phyloP scores from a whole-genome alignment of 2,113 vertebrate species.

The Cairina moschata region DNA sequence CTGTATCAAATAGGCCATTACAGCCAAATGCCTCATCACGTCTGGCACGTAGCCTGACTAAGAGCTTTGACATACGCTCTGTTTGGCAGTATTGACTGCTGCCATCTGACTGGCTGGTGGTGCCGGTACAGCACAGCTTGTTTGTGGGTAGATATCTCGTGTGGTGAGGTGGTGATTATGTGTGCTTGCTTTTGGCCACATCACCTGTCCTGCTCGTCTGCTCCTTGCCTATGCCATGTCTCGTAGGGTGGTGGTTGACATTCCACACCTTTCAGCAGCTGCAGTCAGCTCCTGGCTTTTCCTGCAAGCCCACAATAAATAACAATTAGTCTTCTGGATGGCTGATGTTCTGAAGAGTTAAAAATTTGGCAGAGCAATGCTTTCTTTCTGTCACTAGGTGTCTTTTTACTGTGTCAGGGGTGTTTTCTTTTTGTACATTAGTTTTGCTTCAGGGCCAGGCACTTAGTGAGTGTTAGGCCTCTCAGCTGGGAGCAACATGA shows the following conservation, averaged over 20 bases:
- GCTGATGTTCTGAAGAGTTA: background rate
- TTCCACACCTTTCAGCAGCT: conserved; percentile 10
- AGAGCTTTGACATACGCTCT: background rate
- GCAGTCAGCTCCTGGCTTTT: background rate
- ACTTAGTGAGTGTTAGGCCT: background rate
- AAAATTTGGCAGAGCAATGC: background rate
- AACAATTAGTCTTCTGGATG: background rate
- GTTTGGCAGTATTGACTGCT: background rate
- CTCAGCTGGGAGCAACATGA: background rate
- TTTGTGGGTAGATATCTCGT: background rate
- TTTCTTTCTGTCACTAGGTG: background rate
- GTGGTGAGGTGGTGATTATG: background rate
- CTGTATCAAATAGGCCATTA: background rate
- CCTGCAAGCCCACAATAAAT: background rate
- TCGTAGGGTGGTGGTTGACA: background rate
- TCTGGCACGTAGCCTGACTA: background rate
- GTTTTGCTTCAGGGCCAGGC: background rate
- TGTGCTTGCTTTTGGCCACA: background rate
- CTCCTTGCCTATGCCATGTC: background rate
- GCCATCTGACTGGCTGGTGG: background rate
- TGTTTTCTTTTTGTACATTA: background rate
- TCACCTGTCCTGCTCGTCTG: background rate
- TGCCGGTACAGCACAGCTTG: background rate
- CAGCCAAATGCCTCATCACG: background rate
- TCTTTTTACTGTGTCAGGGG: background rate